These are phyloP conservation scores for Tarsius wallacei DNA, from an alignment of 2,797 vertebrate species.

Conservation along the genomic window DNA sequence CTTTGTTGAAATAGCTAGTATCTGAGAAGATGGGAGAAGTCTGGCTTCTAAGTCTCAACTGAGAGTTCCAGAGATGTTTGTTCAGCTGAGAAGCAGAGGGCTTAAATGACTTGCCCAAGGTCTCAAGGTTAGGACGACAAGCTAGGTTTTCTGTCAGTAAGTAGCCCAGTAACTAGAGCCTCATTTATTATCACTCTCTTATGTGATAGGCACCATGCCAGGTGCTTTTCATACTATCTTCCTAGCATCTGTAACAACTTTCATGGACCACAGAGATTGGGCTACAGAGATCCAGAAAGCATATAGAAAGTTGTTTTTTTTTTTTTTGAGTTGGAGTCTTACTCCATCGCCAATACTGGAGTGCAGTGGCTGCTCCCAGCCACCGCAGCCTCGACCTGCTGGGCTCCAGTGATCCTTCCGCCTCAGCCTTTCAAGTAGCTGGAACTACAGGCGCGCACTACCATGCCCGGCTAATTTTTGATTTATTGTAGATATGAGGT, in stretches of 20 bases:
- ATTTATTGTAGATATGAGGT: too few relatives aligned
- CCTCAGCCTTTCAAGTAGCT: too few relatives aligned
- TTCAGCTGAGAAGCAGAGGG: constrained; percentile 5
- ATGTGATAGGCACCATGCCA: background rate
- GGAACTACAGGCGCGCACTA: too few relatives aligned
- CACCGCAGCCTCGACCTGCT: too few relatives aligned
- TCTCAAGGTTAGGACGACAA: constrained; percentile 2
- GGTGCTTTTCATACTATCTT: background rate
- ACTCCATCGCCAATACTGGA: too few relatives aligned
- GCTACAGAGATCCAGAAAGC: constrained; percentile 6
- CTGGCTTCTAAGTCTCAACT: background rate
- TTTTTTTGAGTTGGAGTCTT: too few relatives aligned
- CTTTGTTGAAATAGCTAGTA: background rate
- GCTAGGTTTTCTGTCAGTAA: background rate
- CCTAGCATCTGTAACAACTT: background rate
- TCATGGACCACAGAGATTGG: background rate
- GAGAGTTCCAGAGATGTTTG: background rate
- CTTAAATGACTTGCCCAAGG: background rate
- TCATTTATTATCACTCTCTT: background rate
- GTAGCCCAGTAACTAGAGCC: background rate
- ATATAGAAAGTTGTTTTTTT: too few relatives aligned
- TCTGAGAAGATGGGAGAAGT: background rate
- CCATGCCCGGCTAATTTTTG: too few relatives aligned
- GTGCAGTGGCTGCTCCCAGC: too few relatives aligned
- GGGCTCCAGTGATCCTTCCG: too few relatives aligned